phyloP scores from a whole-genome alignment of 2,888 invertebrate genomes.

The Coelopa pilipes region DNA sequence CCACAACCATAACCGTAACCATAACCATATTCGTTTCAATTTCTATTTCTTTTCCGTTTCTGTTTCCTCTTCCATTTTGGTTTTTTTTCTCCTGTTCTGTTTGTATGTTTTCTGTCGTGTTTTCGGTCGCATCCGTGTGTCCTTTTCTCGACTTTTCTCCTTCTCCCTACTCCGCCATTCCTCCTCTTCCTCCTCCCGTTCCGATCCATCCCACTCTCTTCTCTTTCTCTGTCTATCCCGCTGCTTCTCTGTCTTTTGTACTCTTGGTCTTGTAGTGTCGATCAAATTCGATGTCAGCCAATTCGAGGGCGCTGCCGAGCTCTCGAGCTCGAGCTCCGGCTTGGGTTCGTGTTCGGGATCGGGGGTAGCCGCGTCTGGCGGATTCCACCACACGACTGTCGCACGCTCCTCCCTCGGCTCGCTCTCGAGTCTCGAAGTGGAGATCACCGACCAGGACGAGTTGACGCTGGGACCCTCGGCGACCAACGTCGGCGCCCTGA shows the following conservation, averaged over 20 bases:
- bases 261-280: constrained; percentile 61
- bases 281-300: constrained; percentile 68
- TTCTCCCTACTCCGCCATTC: too few species aligned
- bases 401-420: constrained; percentile 55
- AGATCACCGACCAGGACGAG: constrained; percentile 46
- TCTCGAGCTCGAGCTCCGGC: too few species aligned
- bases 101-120: constrained; percentile 37
- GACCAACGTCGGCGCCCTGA: constrained; percentile 39
- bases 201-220: constrained; percentile 42
- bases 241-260: constrained; percentile 36
- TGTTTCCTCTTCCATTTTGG: constrained; percentile 51
- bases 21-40: background rate
- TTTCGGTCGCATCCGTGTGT: constrained; percentile 25
- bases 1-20: too few species aligned
- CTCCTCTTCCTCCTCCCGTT: constrained; percentile 47
- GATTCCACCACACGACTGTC: constrained; percentile 38
- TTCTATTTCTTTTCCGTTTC: constrained; percentile 37
- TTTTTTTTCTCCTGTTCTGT: constrained; percentile 38
- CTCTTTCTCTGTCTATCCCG: constrained; percentile 44
- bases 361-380: constrained; percentile 20
- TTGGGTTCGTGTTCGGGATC: too few species aligned
- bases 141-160: too few species aligned
- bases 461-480: background rate
- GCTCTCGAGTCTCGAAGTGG: constrained; percentile 54
- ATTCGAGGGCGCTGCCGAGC: constrained; percentile 48